Percentiles rank a stretch among this genome's conserved stretches.
Conservation (phyloP, 2,797 vertebrate genomes). For the Adelosebastes latens region DNA sequence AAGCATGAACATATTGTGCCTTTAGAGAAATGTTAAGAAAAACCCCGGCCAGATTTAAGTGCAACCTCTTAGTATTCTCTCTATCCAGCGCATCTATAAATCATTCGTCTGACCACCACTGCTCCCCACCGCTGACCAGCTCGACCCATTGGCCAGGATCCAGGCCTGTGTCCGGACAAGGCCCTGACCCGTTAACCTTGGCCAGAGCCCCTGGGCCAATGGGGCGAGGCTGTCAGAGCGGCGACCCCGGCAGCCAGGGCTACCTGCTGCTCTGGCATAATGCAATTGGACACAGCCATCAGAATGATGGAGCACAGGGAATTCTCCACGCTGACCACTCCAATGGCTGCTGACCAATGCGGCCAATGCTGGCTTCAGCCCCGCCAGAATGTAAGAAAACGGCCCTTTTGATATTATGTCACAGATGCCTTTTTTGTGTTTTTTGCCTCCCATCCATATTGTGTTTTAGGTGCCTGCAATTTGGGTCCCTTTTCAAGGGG, state of each 20-base stretch:
- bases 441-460: slow-evolving; percentile 48
- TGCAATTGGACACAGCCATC: slow-evolving; percentile 92
- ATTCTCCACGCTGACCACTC: slow-evolving; percentile 87
- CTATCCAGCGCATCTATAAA: slow-evolving; percentile 79
- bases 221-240: slow-evolving; percentile 77
- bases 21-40: slow-evolving; percentile 51
- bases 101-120: slow-evolving; percentile 74
- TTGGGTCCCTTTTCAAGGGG: slow-evolving; percentile 20
- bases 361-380: slow-evolving; percentile 52
- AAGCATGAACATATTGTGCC: slow-evolving; percentile 60
- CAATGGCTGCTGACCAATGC: slow-evolving; percentile 62
- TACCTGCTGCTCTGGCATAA: slow-evolving; percentile 97
- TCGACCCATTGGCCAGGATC: slow-evolving; percentile 82
- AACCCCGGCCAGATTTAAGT: slow-evolving; percentile 50
- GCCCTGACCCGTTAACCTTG: slow-evolving; percentile 90
- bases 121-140: slow-evolving; percentile 58
- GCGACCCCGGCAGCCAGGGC: slow-evolving; percentile 85
- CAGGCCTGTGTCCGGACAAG: slow-evolving; percentile 85
- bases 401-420: slow-evolving; percentile 64
- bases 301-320: slow-evolving; percentile 88
- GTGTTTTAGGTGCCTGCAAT: slow-evolving; percentile 50
- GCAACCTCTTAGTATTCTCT: slow-evolving; percentile 68
- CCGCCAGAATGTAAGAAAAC: slow-evolving; percentile 58
- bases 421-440: slow-evolving; percentile 72
- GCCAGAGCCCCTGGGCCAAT: slow-evolving; percentile 82